Base-by-base conservation (phyloP, 2,113 vertebrate genomes). In the Pterocles burchelli region DNA sequence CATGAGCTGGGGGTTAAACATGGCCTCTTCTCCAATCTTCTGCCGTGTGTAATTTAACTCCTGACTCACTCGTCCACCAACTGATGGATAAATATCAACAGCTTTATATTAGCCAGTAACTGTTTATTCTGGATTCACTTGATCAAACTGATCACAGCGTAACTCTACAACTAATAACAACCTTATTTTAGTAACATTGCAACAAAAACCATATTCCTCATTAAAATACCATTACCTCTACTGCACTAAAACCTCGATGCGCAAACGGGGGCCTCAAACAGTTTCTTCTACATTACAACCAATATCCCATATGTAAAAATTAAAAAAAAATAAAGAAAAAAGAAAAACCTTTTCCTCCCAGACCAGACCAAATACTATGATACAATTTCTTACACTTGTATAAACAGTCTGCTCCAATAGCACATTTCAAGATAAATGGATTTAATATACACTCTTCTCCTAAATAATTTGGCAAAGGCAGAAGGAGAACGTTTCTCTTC, bases 1-100 rank as follows among this genome's bases (percentile, higher is more conserved):
- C 99, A 99, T 99, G 97, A 99, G 98, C 96, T 99, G 99, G 94
- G 99, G 99, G 97, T 99, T 99, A 97, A 99, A 99, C 99, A 99
- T 99, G 97, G 99, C 98, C 97, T 99, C 99, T 96, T 99, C 99
- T 63, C 99, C 99, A 94, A 99, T 99, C 98, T 99, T 99, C 98
- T 99, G 99, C 38, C 99, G 98, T 4, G 99, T 99, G 97, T 99
- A 99, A 97, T 98, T 99, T 97, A 99, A 98, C 96, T 99, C 99
- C 96, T 97, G 99, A 97, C 99, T 99, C 83, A 99, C 99, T 97
- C 99, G 98, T 93, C 99, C 99, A 88, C 99, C 99, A 97, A 99
- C 99, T 99, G 96, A 88, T 95, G 86, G 93, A 95, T 90, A 95
- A 89, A 93, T 58, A 96, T 78, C 55, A 95, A 96, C 34, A 95